A percentile compares a stretch with the other conserved stretches of the same genome.
phyloP scores from a whole-genome alignment of 1,140 invertebrate genomes.

The Augochlora pura region DNA sequence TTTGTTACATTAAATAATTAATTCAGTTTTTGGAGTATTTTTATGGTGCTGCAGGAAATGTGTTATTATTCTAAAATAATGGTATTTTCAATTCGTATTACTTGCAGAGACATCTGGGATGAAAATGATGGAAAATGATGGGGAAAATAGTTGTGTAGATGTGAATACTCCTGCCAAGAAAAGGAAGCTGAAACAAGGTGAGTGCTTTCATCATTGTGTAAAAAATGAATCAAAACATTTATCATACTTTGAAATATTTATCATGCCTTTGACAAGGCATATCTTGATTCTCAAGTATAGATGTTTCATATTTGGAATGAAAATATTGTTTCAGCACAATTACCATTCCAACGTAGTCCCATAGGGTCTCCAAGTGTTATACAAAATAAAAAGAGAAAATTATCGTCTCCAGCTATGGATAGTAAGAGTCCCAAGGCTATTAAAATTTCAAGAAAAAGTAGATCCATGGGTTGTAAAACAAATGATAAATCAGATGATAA shows the following conservation, averaged over 20 bases:
- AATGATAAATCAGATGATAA: background rate
- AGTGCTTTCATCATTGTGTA: background rate
- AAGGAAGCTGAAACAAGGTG: constrained; percentile 76
- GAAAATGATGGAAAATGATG: constrained; percentile 56
- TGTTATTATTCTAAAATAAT: no score
- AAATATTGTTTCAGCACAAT: constrained; percentile 67
- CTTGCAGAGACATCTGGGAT: constrained; percentile 29
- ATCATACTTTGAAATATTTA: no score
- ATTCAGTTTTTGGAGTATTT: no score
- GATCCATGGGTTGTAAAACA: background rate
- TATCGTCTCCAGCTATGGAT: constrained; percentile 60
- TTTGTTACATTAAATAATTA: no score
- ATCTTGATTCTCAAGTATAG: background rate
- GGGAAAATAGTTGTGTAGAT: constrained; percentile 52
- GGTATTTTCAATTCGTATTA: background rate
- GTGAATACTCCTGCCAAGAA: constrained; percentile 48
- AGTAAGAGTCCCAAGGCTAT: constrained; percentile 68
- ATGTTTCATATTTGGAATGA: constrained; percentile 22
- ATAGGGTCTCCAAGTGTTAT: constrained; percentile 55
- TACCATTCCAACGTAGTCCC: constrained; percentile 73
- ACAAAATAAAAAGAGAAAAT: constrained; percentile 73
- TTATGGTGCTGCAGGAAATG: no score
- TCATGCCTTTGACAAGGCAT: no score
- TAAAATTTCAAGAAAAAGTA: constrained; percentile 68
- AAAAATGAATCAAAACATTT: background rate